Conservation (phyloP, 2,113 vertebrate genomes). For the Actenoides hombroni region DNA sequence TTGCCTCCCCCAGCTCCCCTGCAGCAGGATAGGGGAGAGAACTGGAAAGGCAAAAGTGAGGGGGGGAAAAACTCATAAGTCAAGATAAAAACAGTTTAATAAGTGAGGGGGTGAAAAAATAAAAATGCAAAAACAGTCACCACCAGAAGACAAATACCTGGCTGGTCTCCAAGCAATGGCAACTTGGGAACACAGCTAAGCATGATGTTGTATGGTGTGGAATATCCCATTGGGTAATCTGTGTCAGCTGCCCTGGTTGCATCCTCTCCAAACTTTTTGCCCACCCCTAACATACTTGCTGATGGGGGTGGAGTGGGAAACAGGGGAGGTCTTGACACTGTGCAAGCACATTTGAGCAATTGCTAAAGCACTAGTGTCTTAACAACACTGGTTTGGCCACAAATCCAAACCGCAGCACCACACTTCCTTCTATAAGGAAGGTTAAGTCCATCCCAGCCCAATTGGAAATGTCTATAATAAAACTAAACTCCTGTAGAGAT, state of each 20-base stretch:
- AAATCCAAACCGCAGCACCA: not conserved
- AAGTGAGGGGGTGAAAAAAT: not conserved
- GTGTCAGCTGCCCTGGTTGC: not conserved
- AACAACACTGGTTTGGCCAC: not conserved
- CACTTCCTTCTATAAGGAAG: not conserved
- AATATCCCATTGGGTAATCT: not conserved
- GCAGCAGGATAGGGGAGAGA: not conserved
- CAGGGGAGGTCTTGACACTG: not conserved
- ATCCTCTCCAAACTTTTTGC: not conserved
- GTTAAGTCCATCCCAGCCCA: not conserved
- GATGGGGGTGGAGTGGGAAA: not conserved
- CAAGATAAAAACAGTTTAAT: not conserved
- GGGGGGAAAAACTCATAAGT: not conserved
- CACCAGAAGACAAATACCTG: not conserved
- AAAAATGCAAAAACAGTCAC: not conserved
- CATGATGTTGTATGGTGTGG: not conserved
- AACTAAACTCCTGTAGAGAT: not conserved
- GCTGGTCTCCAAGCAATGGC: not conserved
- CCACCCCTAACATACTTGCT: not conserved
- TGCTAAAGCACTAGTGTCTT: not conserved
- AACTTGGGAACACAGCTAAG: not conserved
- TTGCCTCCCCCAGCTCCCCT: not conserved
- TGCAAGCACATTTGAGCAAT: not conserved
- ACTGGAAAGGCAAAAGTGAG: not conserved
- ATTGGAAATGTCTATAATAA: not conserved